Evolutionary conservation across 92 coral and sea anemone genomes (phyloP).

Genomic region (Porites lobata): DNA sequence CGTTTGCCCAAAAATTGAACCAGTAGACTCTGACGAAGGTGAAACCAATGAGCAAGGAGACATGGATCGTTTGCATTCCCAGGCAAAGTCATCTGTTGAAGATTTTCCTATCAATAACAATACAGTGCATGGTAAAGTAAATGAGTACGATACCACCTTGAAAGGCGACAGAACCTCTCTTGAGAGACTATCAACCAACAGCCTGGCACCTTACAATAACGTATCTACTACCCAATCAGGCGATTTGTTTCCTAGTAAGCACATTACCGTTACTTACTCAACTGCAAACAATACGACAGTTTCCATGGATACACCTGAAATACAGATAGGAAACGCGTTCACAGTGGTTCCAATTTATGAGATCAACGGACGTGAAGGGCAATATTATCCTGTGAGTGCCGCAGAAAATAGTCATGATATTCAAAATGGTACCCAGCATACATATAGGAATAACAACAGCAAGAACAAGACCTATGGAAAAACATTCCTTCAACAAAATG

Average conservation of each 20-base stretch:
- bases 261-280: background rate
- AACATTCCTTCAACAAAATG: background rate
- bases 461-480: background rate
- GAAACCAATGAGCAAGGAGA: conserved; percentile 3
- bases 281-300: background rate
- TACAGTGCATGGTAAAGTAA: background rate
- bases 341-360: conserved; percentile 14
- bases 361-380: conserved; percentile 14
- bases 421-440: background rate
- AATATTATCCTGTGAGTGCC: conserved; percentile 7
- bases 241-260: background rate
- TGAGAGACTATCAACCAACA: background rate
- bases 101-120: conserved; percentile 21
- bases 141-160: background rate
- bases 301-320: background rate
- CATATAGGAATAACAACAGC: background rate
- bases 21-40: conserved; percentile 22
- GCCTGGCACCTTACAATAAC: conserved; percentile 5
- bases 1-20: conserved; percentile 31
- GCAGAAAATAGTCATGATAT: background rate
- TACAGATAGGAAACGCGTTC: conserved; percentile 8
- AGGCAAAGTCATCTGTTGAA: background rate
- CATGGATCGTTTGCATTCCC: background rate
- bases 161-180: background rate
- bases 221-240: background rate